Evolutionary conservation across 2,888 invertebrate genomes (phyloP), one percentile per base, ranked within the genome.

Genomic region (Imbricaverruca yamaguchii): DNA sequence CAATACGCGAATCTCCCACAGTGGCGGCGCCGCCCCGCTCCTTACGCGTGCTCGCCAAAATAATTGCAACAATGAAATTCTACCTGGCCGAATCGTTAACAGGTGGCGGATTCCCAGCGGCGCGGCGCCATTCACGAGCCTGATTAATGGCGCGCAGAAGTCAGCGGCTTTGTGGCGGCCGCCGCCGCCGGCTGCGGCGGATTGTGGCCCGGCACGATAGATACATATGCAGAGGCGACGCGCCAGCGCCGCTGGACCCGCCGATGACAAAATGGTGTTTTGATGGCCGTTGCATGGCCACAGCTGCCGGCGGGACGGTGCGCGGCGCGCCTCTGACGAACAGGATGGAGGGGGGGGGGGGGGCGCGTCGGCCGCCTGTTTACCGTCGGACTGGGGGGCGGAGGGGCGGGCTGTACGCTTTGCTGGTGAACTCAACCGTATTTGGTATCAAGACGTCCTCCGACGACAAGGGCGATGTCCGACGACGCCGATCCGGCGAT

Each of bases 61-160:
- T 69, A 69, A 69, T 69, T 69, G 69, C 69, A 69, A 69, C 69
- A 69, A 69, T 69, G 69, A 69, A 69, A 69, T 69, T 69, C 69
- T 23, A 69, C 69, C 69, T 69, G 69, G 69, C 69, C 39, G 69
- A 69, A 69, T 69, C 69, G 69, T 69, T 69, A 69, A 13, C 69
- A 69, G 69, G 23, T 69, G 69, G 39, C 15, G 25, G 69, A 10
- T 39, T 69, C 69, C 39, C 69, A 69, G 39, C 39, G 39, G 10
- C 69, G 23, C 15, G n/a, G 15, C 69, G 69, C 15, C 69, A 69
- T 69, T 69, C 69, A 69, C 39, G 39, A 8, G 69, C 18, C 15
- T 69, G 69, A 69, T 69, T 69, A 69, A 69, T 69, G 69, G 25
- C 69, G 10, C 7, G 15, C 69, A 69, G 69, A 39, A 69, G 69